These are phyloP conservation scores for Podotricha telesiphe DNA, from an alignment of 2,888 invertebrate species.

Conservation along the genomic window DNA sequence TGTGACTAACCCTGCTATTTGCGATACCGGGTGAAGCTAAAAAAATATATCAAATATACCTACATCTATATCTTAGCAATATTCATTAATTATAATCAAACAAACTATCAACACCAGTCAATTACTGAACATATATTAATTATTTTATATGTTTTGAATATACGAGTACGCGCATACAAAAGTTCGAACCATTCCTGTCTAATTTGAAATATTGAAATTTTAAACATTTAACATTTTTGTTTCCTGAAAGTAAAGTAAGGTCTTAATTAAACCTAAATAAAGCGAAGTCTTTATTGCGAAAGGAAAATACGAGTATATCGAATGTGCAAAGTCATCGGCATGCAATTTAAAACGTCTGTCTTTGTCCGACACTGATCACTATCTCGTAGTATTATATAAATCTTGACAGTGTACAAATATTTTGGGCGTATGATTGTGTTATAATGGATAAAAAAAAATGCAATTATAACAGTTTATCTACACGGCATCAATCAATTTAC, in stretches of 20 bases:
- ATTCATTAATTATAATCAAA: no score
- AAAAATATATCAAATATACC: no score
- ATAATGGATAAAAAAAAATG: constrained; percentile 36
- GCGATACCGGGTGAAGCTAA: no score
- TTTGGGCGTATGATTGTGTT: constrained; percentile 41
- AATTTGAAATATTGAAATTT: not conserved
- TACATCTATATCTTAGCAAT: no score
- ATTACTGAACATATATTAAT: no score
- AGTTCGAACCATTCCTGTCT: not conserved
- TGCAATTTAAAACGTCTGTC: constrained; percentile 72
- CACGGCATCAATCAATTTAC: constrained; percentile 31
- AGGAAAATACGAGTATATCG: constrained; percentile 54
- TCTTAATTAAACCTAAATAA: constrained; percentile 59
- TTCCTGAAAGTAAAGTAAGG: constrained; percentile 41
- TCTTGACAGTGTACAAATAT: constrained; percentile 50
- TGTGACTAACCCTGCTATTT: no score
- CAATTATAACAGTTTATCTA: constrained; percentile 34
- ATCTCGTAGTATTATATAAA: constrained; percentile 66
- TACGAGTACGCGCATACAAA: no score
- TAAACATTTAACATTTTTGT: constrained; percentile 19
- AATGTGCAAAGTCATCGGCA: constrained; percentile 64
- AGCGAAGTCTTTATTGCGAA: constrained; percentile 64
- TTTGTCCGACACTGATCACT: constrained; percentile 59
- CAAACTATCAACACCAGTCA: no score
- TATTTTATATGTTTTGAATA: no score